These are phyloP conservation scores for Ladona fulva DNA, from an alignment of 1,140 invertebrate species.

Conservation along the genomic window DNA sequence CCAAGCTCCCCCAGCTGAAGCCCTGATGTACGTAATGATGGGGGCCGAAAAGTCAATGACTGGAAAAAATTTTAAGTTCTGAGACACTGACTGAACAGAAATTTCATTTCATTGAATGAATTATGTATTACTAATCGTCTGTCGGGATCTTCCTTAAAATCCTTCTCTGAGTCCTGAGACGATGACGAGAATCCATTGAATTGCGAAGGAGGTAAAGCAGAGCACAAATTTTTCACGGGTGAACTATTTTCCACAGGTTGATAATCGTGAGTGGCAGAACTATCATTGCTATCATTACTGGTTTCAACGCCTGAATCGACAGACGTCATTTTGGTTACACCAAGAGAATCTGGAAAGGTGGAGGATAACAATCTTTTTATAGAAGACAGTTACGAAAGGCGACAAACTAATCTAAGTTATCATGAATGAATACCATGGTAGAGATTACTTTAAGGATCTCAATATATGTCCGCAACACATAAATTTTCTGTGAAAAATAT, in stretches of 20 bases:
- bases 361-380: not conserved
- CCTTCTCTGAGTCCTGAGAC: not conserved
- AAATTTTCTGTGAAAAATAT: not conserved
- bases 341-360: not conserved
- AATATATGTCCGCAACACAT: not conserved
- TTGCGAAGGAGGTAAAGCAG: not conserved
- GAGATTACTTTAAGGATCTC: not conserved
- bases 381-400: not conserved
- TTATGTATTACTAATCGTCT: too few relatives aligned
- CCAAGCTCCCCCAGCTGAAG: not conserved
- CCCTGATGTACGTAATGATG: not conserved
- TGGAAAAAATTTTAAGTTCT: not conserved
- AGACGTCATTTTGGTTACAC: slow-evolving; percentile 31
- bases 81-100: too few relatives aligned
- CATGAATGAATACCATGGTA: not conserved
- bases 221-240: not conserved
- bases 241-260: not conserved
- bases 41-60: not conserved
- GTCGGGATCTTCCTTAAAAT: not conserved
- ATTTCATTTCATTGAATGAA: too few relatives aligned
- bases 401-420: not conserved
- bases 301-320: slow-evolving; percentile 55
- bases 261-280: slow-evolving; percentile 26
- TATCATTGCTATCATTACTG: slow-evolving; percentile 54
- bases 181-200: not conserved